Conservation (phyloP, 1,140 invertebrate species). For the Condylostylus longicornis region DNA sequence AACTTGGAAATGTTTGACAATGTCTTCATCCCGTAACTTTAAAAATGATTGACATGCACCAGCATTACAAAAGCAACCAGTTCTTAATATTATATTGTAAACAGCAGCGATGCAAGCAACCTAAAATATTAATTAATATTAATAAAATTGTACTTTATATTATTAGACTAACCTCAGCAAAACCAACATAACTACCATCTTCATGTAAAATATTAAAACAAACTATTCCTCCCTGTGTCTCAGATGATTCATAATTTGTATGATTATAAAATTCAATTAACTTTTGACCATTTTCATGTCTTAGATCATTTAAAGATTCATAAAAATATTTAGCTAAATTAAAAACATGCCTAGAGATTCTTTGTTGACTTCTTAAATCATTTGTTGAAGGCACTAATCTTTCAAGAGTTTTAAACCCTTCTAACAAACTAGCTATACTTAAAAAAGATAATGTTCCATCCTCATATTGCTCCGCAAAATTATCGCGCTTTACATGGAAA, state of each 20-base stretch:
- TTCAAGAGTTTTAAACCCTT: constrained; percentile 61
- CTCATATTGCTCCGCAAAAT: constrained; percentile 70
- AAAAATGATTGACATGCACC: constrained; percentile 84
- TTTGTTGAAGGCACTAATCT: constrained; percentile 35
- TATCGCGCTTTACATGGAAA: constrained; percentile 49
- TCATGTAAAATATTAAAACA: constrained; percentile 75
- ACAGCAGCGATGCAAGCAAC: constrained; percentile 78
- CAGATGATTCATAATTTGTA: constrained; percentile 43
- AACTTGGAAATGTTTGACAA: constrained; percentile 63
- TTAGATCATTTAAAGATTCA: constrained; percentile 42
- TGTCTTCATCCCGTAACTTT: constrained; percentile 46
- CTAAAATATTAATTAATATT: constrained; percentile 34
- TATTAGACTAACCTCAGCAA: constrained; percentile 52
- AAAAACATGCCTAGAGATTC: constrained; percentile 60
- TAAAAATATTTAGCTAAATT: constrained; percentile 59
- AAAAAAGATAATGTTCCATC: constrained; percentile 85
- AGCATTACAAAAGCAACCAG: constrained; percentile 93
- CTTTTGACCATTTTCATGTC: constrained; percentile 57
- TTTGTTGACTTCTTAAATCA: constrained; percentile 42
- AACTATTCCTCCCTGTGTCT: constrained; percentile 68
- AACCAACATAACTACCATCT: constrained; percentile 70
- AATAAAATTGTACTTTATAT: neutral
- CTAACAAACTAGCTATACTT: constrained; percentile 62
- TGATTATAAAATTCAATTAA: constrained; percentile 59
- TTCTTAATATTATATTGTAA: constrained; percentile 73